Conservation (phyloP, 2,797 vertebrate species). For the Pachyuromys duprasi region DNA sequence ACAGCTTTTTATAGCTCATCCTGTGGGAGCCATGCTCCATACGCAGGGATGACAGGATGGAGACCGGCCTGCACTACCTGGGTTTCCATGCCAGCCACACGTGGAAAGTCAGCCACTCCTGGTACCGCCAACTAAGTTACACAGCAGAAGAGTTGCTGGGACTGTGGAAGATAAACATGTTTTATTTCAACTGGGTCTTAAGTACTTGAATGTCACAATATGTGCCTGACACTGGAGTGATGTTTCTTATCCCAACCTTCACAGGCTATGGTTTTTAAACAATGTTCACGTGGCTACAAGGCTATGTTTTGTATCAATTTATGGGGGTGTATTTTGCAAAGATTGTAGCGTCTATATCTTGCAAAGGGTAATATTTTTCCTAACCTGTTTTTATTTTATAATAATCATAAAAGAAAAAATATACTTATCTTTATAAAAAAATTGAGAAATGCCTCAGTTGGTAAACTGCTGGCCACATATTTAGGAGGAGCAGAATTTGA, state of each 20-base stretch:
- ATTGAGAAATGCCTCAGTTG: not conserved
- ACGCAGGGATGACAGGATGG: not conserved
- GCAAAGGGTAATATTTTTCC: constrained; percentile 86
- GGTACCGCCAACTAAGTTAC: constrained; percentile 4
- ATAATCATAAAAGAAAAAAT: constrained; percentile 80
- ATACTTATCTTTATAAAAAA: too few species aligned
- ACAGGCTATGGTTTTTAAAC: constrained; percentile 71
- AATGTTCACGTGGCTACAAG: constrained; percentile 79
- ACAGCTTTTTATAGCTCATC: constrained; percentile 23
- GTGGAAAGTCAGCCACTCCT: not conserved
- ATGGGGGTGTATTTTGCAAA: constrained; percentile 84
- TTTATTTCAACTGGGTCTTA: constrained; percentile 56
- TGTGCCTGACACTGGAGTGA: constrained; percentile 62
- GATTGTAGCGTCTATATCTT: constrained; percentile 83
- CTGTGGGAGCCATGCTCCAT: not conserved
- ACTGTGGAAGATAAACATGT: constrained; percentile 55
- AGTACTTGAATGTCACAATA: constrained; percentile 66
- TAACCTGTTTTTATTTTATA: constrained; percentile 85
- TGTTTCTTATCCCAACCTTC: constrained; percentile 59
- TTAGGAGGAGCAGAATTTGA: not conserved
- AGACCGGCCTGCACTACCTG: not conserved
- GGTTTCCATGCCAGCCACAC: constrained; percentile 13
- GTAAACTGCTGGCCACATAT: not conserved
- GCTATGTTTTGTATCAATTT: constrained; percentile 82
- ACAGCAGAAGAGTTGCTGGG: constrained; percentile 10